Evolutionary conservation across 2,797 vertebrate species (phyloP), one percentile per base, ranked within the genome.

Genomic region (Clarias platycephalus): DNA sequence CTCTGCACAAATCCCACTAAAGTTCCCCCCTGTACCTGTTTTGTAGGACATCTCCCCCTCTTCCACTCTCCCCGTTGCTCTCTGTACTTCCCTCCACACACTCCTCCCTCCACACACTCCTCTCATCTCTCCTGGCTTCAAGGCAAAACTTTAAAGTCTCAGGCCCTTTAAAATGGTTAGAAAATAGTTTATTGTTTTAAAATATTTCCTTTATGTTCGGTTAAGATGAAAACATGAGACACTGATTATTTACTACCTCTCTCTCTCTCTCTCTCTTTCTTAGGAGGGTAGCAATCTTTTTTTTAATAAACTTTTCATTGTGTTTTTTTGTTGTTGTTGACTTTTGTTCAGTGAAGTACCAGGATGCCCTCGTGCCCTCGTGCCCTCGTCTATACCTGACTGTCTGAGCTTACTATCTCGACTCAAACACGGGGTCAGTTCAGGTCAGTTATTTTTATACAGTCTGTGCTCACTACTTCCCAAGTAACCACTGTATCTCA

Each of bases 1-100:
- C 87, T 90, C 91, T 83, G 71, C 87, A 86, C 80, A 93, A 92
- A 93, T 92, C 87, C 89, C 31, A 0, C 64, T 80, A 80, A 90
- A 89, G 85, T 90, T 90, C 80, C 85, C 62, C 79, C 60, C 75
- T 24, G 55, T 70, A 24, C 78, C 75, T 87, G 85, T 89, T 88
- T 89, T 91, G 90, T 90, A 90, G 90, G 89, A 88, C 88, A 5
- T 86, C 83, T 83, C 60, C 24, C 34, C 49, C 71, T 20, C 20
- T 34, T 49, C 18, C 10, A 24, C 44, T 37, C n/a, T 60, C 64
- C 40, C 28, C 2, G 28, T 3, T 24, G 57, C 53, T 58, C 53
- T 60, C 75, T 77, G 75, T 77, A 31, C 37, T 79, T 60, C 15
- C 7, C 15, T n/a, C 22, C 34, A 26, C 22, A 78, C 20, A 78